Evolutionary conservation across 2,797 vertebrate genomes (phyloP), one percentile per base, ranked within the genome.

Genomic region (Enteromius anoplus): DNA sequence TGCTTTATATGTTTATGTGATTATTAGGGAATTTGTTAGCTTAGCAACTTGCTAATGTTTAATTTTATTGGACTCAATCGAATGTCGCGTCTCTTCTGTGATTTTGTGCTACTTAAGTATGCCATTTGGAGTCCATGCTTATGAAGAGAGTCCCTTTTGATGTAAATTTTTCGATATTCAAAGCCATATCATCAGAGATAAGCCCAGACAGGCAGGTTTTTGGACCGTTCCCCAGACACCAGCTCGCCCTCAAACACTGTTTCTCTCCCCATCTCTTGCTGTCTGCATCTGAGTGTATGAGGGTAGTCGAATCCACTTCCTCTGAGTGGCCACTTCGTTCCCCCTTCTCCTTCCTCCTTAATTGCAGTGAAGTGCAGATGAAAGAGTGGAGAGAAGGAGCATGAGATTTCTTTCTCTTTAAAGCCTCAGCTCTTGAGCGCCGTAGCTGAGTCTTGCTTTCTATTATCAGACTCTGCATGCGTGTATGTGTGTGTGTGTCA

Each of bases 321-420:
- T 83, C n/a, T 70, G 75, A 83, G 82, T 83, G 66, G 75, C 82
- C 75, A 71, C 82, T 83, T 83, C 51, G n/a, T 78, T 80, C 64
- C 37, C 75, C 42, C 70, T 68, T 68, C 70, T 81, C 21, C 64
- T 81, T 81, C 66, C 53, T 78, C 75, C 75, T 85, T 85, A 85
- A 82, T 82, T 85, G 80, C 69, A 65, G 45, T 85, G 75, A 78
- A 78, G 78, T 82, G 84, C 60, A 65, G 80, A 78, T 85, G 84
- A 85, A 78, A 81, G 75, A 77, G 68, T 71, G 34, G 23, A 71
- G 55, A 80, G 73, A 71, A 83, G 82, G 29, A 78, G 53, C 82
- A 70, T 78, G 23, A 82, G 80, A 78, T 82, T 72, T 85, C 80
- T 78, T 78, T 85, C 64, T 82, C 32, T 85, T 71, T 73, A 64